Evolutionary conservation across 2,888 invertebrate genomes (phyloP).

Genomic region (Amphipoea oculea): DNA sequence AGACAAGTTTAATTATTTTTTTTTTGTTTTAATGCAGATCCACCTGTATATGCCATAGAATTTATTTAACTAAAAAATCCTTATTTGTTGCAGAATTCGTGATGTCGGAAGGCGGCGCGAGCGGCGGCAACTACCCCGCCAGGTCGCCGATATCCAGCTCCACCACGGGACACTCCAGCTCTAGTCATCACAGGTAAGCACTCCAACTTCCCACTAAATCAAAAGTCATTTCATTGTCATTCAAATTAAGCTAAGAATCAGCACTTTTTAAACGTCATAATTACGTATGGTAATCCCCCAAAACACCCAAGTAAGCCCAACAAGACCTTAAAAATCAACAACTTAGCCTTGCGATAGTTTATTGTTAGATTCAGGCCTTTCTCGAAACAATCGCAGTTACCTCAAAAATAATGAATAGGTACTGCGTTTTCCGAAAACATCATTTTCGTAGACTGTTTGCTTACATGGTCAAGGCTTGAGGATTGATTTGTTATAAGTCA

Average conservation of each 20-base stretch:
- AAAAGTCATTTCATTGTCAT: not conserved
- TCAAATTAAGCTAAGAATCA: not conserved
- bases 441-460: not conserved
- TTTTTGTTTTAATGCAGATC: not conserved
- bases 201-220: not conserved
- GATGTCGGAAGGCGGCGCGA: constrained; percentile 83
- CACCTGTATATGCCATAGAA: not conserved
- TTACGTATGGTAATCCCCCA: not conserved
- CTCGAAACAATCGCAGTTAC: not conserved
- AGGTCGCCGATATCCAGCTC: constrained; percentile 88
- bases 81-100: constrained; percentile 85
- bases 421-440: not conserved
- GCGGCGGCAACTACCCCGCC: constrained; percentile 81
- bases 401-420: not conserved
- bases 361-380: not conserved
- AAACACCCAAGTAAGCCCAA: not conserved
- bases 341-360: not conserved
- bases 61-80: not conserved
- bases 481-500: not conserved
- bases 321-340: not conserved
- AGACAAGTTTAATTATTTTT: not conserved
- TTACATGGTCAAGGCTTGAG: not conserved
- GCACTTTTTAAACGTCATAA: not conserved
- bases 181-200: constrained; percentile 87
- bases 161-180: constrained; percentile 88